Evolutionary conservation across 2,888 invertebrate genomes (phyloP).

Genomic region (Lamproptera curius): DNA sequence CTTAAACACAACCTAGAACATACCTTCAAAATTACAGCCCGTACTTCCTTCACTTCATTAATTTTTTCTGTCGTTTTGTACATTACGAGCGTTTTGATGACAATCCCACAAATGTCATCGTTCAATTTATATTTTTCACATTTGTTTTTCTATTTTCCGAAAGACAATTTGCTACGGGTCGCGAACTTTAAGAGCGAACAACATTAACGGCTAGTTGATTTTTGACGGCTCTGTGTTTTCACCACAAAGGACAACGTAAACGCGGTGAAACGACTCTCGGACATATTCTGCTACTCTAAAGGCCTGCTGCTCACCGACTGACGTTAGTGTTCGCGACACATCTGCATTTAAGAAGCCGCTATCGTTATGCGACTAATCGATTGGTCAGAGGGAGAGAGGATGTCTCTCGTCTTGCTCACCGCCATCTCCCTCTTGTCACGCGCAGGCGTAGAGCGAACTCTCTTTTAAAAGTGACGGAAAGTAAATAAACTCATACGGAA

Average conservation of each 20-base stretch:
- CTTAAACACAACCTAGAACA: no score
- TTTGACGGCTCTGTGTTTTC: constrained; percentile 43
- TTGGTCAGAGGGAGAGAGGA: constrained; percentile 73
- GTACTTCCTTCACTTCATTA: constrained; percentile 70
- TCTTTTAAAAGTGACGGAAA: constrained; percentile 70
- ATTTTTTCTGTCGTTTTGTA: constrained; percentile 45
- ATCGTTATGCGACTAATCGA: constrained; percentile 79
- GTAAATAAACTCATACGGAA: constrained; percentile 72
- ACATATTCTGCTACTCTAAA: constrained; percentile 56
- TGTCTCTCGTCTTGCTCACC: constrained; percentile 55
- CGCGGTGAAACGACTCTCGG: constrained; percentile 38
- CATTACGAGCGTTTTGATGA: constrained; percentile 39
- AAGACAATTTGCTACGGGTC: no score
- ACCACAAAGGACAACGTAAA: constrained; percentile 59
- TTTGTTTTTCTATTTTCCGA: no score
- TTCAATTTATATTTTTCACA: constrained; percentile 20
- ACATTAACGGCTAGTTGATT: constrained; percentile 44
- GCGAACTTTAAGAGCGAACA: no score
- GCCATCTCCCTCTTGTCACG: constrained; percentile 51
- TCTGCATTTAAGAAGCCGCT: constrained; percentile 79
- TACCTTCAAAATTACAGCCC: constrained; percentile 28
- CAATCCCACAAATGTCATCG: constrained; percentile 20
- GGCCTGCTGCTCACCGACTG: constrained; percentile 69
- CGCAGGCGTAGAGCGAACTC: constrained; percentile 60
- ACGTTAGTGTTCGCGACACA: constrained; percentile 73